Percentiles rank a stretch among this genome's conserved stretches.
phyloP scores from a whole-genome alignment of 2,797 vertebrate genomes.

The Moxostoma hubbsi region DNA sequence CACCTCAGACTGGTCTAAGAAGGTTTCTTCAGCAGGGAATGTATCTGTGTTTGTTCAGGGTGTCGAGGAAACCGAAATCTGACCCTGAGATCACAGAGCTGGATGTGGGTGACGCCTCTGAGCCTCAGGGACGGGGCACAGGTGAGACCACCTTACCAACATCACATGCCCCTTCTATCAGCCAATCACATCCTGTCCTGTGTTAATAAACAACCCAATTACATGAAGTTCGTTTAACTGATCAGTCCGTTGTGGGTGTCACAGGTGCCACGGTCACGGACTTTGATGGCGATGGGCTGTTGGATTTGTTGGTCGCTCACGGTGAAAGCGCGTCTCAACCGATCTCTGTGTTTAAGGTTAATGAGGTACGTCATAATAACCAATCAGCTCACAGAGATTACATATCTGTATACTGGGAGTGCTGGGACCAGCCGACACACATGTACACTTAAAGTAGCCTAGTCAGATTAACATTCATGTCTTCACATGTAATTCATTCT shows the following conservation, averaged over 20 bases:
- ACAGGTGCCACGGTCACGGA: conserved; percentile 89
- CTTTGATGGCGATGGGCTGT: conserved; percentile 88
- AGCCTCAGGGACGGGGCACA: conserved; percentile 88
- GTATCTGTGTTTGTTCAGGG: conserved; percentile 67
- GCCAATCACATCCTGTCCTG: background rate
- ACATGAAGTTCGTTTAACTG: background rate
- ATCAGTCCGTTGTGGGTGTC: background rate
- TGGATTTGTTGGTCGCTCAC: conserved; percentile 91
- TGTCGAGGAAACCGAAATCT: conserved; percentile 79
- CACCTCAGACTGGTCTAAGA: too few relatives aligned
- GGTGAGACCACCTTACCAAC: conserved; percentile 69
- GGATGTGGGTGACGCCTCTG: conserved; percentile 87
- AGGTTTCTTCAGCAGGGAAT: background rate
- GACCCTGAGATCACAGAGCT: conserved; percentile 88
- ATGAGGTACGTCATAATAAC: conserved; percentile 70
- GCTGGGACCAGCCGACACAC: too few relatives aligned
- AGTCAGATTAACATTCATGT: too few relatives aligned
- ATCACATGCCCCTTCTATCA: background rate
- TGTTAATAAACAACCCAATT: background rate
- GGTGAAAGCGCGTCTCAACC: conserved; percentile 91
- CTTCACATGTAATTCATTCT: too few relatives aligned
- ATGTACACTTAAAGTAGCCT: too few relatives aligned
- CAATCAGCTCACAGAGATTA: background rate
- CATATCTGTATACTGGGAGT: background rate
- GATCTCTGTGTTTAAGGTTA: conserved; percentile 87